A percentile compares a stretch with the other conserved stretches of the same genome.
Evolutionary conservation across 2,113 vertebrate species (phyloP).

Genomic region (Tautogolabrus adspersus): DNA sequence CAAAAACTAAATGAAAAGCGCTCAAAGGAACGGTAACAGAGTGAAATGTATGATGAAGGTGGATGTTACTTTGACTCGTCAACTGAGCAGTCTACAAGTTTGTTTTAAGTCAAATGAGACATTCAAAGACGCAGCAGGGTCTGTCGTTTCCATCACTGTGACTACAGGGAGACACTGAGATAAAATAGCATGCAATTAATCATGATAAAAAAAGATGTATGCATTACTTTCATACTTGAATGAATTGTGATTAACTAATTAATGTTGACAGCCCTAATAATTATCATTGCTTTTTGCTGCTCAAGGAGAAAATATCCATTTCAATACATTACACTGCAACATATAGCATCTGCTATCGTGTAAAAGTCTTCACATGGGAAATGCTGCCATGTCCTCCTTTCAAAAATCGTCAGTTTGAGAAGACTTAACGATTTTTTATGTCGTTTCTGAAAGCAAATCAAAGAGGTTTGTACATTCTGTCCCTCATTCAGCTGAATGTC

Average conservation of each 20-base stretch:
- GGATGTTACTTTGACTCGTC: no score
- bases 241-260: not conserved
- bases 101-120: no score
- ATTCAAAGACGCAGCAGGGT: no score
- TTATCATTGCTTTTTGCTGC: not conserved
- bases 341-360: not conserved
- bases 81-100: no score
- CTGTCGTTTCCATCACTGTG: no score
- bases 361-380: conserved; percentile 8
- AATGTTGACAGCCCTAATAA: not conserved
- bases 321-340: not conserved
- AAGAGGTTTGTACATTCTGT: conserved; percentile 53
- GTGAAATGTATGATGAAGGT: no score
- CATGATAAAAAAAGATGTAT: no score
- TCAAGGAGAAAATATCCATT: not conserved
- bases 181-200: no score
- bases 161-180: no score
- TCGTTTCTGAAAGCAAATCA: conserved; percentile 55
- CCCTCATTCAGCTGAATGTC: conserved; percentile 64
- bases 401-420: conserved; percentile 7
- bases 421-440: conserved; percentile 3
- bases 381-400: conserved; percentile 18
- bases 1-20: no score
- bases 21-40: no score
- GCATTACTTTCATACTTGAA: no score